Evolutionary conservation across 2,888 invertebrate genomes (phyloP).

Genomic region (Xanthorhoe spadicearia): DNA sequence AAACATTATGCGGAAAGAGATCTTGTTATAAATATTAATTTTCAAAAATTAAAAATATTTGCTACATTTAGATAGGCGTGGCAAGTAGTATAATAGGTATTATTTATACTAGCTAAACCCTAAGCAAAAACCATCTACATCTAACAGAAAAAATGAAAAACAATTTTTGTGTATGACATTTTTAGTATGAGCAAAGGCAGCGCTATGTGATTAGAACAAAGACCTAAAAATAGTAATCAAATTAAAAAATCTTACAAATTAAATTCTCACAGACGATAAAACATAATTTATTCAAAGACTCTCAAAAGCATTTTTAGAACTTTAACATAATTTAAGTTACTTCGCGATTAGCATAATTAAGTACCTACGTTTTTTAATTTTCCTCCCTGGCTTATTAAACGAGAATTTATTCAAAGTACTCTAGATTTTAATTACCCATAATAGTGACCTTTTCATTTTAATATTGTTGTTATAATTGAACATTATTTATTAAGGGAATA

Average conservation of each 20-base stretch:
- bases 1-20: too few species aligned
- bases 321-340: slow-evolving; percentile 43
- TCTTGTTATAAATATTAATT: too few species aligned
- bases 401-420: slow-evolving; percentile 23
- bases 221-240: too few species aligned
- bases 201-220: too few species aligned
- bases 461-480: slow-evolving; percentile 15
- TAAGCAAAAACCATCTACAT: too few species aligned
- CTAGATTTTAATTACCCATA: slow-evolving; percentile 14
- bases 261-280: slow-evolving; percentile 44
- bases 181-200: too few species aligned
- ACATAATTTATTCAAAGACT: slow-evolving; percentile 25
- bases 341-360: slow-evolving; percentile 52
- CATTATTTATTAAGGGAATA: slow-evolving; percentile 6
- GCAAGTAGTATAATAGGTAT: too few species aligned
- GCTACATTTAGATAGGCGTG: too few species aligned
- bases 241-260: slow-evolving; percentile 47
- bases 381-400: slow-evolving; percentile 17
- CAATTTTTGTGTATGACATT: too few species aligned
- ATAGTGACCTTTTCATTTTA: slow-evolving; percentile 15
- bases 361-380: slow-evolving; percentile 36
- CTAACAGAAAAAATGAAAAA: too few species aligned
- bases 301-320: slow-evolving; percentile 29
- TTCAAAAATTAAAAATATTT: too few species aligned
- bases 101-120: too few species aligned